Percentiles rank a stretch among this genome's conserved stretches.
Conservation (phyloP, 1,140 invertebrate genomes). For the Solen grandis region DNA sequence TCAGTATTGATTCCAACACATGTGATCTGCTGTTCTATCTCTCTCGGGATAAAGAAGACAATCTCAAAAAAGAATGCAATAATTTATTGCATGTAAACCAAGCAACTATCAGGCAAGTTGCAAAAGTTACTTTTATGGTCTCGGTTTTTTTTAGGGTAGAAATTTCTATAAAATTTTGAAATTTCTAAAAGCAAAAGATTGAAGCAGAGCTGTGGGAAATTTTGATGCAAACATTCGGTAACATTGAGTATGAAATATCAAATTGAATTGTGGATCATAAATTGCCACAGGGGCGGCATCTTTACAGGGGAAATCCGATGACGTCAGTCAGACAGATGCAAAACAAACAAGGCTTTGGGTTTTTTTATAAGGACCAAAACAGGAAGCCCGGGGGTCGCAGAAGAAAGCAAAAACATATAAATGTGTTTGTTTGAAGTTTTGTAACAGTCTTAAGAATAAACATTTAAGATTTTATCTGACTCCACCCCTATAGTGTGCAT, state of each 20-base stretch:
- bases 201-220: constrained; percentile 27
- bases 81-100: no score
- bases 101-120: constrained; percentile 41
- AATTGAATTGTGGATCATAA: constrained; percentile 20
- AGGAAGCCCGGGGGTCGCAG: background rate
- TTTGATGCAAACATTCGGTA: constrained; percentile 11
- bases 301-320: background rate
- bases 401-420: constrained; percentile 1
- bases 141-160: constrained; percentile 48
- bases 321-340: constrained; percentile 11
- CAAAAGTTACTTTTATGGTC: constrained; percentile 48
- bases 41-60: constrained; percentile 3
- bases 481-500: background rate
- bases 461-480: background rate
- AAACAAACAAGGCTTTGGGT: background rate
- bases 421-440: background rate
- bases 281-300: background rate
- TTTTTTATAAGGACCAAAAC: background rate
- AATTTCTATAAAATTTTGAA: constrained; percentile 52
- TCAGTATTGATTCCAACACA: constrained; percentile 6
- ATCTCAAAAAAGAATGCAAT: no score
- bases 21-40: constrained; percentile 13
- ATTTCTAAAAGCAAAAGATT: constrained; percentile 46
- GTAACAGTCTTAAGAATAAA: background rate
- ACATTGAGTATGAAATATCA: constrained; percentile 1